phyloP scores from a whole-genome alignment of 2,797 vertebrate species.

The Sebastes hubbsi region DNA sequence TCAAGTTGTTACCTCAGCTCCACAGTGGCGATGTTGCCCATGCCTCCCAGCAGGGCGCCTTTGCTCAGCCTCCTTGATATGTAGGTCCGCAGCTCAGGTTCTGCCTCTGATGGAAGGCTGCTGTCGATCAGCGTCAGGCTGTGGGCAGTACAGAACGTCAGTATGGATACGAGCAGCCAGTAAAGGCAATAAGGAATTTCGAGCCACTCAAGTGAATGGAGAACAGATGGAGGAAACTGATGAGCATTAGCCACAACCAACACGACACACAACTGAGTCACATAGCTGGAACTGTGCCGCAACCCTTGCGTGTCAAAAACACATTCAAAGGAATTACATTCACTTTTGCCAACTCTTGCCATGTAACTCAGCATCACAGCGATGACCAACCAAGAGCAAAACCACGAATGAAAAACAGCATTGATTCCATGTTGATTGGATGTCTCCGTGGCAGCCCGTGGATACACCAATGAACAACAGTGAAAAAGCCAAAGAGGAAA shows the following conservation, averaged over 20 bases:
- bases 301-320: background rate
- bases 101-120: slow-evolving; percentile 89
- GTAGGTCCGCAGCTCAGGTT: slow-evolving; percentile 91
- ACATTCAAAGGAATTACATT: slow-evolving; percentile 13
- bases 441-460: slow-evolving; percentile 45
- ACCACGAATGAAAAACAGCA: slow-evolving; percentile 53
- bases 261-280: slow-evolving; percentile 53
- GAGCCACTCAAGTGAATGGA: slow-evolving; percentile 56
- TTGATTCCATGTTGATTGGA: slow-evolving; percentile 56
- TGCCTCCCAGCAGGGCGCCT: slow-evolving; percentile 93
- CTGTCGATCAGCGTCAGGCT: slow-evolving; percentile 92
- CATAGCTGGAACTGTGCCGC: slow-evolving; percentile 21
- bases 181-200: background rate
- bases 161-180: background rate
- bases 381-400: slow-evolving; percentile 51
- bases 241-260: slow-evolving; percentile 49
- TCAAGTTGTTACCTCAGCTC: slow-evolving; percentile 87
- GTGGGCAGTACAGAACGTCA: slow-evolving; percentile 50
- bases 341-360: slow-evolving; percentile 1
- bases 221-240: slow-evolving; percentile 67
- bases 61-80: slow-evolving; percentile 92
- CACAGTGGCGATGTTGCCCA: slow-evolving; percentile 93
- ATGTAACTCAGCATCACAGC: slow-evolving; percentile 53
- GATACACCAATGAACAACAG: slow-evolving; percentile 62
- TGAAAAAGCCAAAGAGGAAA: slow-evolving; percentile 63